Base-by-base conservation (phyloP, 2,888 invertebrate species). In the Tiliacea aurago region DNA sequence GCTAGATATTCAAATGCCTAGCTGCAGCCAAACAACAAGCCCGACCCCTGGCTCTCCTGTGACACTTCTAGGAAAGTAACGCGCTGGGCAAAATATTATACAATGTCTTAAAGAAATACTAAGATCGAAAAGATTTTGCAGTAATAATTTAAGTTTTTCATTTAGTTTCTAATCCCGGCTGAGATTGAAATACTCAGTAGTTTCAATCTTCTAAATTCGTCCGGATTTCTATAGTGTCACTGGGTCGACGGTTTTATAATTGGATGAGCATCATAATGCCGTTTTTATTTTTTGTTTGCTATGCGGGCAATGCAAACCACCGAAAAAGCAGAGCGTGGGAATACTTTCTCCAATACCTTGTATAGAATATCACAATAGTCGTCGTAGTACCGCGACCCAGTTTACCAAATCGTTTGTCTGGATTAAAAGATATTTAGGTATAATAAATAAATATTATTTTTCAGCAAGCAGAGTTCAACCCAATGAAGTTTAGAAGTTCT, bases 401-500 rank as follows among this genome's bases (percentile, higher is more conserved):
- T 84, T 81, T 55, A 65, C 59, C 11, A 13, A 77, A 62, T 15
- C 56, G 53, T 76, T 75, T 70, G 70, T 73, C 70, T 80, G n/a
- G 5, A 18, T 41, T 51, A 0, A 41, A 66, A 62, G 3, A 28
- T 28, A 28, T 3, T 2, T 28, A 28, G 4, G 10, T 74, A 18
- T 45, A 49, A 61, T 53, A 47, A 51, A 53, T 49, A 49, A 49
- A 58, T 68, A 76, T 83, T 84, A 76, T 73, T 73, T 95, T 94
- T 78, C 94, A 98, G 97, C 98, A 97, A 95, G 94, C 96, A 87
- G 96, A 97, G 76, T 99, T 98, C 93, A 97, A 97, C 87, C 98
- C 99, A 64, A 97, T 97, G 86, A 98, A 98, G 93, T 99, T 99
- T 93, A 97, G 97, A 80, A 98, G 98, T 91, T 97, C 97, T 63